Conservation (phyloP, 1,140 invertebrate genomes). For the Bombus difficillimus region DNA sequence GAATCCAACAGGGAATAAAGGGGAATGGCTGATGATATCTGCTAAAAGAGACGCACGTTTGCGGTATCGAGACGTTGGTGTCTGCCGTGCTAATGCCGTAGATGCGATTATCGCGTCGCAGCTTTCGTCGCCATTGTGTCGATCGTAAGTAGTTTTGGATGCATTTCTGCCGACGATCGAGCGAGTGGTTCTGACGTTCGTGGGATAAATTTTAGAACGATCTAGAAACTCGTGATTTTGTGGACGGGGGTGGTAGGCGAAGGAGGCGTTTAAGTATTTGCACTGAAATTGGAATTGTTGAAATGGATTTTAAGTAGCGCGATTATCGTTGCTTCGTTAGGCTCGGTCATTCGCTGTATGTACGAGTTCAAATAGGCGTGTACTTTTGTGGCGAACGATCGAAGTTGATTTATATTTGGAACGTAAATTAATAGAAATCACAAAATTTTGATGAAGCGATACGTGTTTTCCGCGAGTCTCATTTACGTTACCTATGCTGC, state of each 20-base stretch:
- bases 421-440: too few relatives aligned
- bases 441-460: too few relatives aligned
- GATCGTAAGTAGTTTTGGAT: conserved; percentile 44
- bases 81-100: conserved; percentile 18
- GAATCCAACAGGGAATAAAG: conserved; percentile 12
- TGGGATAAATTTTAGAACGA: not conserved
- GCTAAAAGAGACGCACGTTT: conserved; percentile 30
- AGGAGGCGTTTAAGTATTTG: not conserved
- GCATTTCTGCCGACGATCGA: not conserved
- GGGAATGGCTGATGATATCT: conserved; percentile 44
- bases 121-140: conserved; percentile 34
- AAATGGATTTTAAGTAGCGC: not conserved
- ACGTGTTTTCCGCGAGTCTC: too few relatives aligned
- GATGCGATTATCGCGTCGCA: conserved; percentile 13
- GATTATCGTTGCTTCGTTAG: not conserved
- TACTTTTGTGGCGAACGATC: too few relatives aligned
- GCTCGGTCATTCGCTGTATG: too few relatives aligned
- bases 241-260: too few relatives aligned
- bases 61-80: conserved; percentile 21
- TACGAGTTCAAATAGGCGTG: too few relatives aligned
- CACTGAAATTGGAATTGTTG: not conserved
- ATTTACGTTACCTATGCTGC: too few relatives aligned
- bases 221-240: not conserved
- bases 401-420: too few relatives aligned
- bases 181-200: not conserved